These are phyloP conservation scores for Diarsia dahlii DNA, from an alignment of 2,888 invertebrate genomes.

Conservation along the genomic window DNA sequence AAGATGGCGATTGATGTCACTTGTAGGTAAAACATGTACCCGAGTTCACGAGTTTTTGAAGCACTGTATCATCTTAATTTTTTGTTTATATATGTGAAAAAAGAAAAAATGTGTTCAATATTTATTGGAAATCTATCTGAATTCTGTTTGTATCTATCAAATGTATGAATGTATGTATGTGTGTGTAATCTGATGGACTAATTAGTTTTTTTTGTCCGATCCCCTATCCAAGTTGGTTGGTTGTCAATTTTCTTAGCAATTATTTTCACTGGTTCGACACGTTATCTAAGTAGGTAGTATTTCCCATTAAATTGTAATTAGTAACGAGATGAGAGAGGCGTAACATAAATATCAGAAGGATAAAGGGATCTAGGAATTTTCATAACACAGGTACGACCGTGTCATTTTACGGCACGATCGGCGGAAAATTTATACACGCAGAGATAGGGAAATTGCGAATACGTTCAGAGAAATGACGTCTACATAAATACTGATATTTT, in stretches of 20 bases:
- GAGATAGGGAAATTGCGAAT: conserved; percentile 27
- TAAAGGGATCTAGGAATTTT: conserved; percentile 59
- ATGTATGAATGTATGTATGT: no score
- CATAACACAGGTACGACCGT: conserved; percentile 42
- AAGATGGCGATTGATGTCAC: no score
- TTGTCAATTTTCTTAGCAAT: background rate
- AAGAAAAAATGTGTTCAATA: no score
- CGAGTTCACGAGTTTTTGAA: no score
- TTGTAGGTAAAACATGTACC: no score
- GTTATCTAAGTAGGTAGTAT: background rate
- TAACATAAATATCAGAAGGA: conserved; percentile 45
- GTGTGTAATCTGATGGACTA: no score
- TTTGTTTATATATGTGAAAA: no score
- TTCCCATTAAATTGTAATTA: conserved; percentile 28
- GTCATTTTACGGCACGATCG: conserved; percentile 42
- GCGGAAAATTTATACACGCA: conserved; percentile 36
- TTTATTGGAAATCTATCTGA: no score
- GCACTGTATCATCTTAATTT: no score
- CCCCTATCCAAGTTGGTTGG: background rate
- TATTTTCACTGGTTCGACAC: background rate
- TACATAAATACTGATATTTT: conserved; percentile 6
- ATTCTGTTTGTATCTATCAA: no score
- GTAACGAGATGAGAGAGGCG: conserved; percentile 4
- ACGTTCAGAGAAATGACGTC: conserved; percentile 9
- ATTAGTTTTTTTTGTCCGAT: no score